A percentile compares a stretch with the other conserved stretches of the same genome.
phyloP scores from a whole-genome alignment of 2,888 invertebrate species.

The Ptychoptera contaminata region DNA sequence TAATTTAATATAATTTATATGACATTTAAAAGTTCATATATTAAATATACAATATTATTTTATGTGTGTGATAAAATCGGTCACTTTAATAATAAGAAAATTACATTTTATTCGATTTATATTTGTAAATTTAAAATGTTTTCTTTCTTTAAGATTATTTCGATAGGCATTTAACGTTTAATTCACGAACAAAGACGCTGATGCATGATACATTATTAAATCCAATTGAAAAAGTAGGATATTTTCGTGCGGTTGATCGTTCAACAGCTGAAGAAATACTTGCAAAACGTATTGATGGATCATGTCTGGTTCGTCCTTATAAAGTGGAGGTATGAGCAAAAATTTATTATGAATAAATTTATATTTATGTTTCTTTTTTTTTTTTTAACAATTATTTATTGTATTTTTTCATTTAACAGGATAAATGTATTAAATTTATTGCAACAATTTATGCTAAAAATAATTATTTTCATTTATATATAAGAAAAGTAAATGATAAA shows the following conservation, averaged over 20 bases:
- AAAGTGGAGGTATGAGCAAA: conserved; percentile 22
- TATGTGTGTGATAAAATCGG: too few species aligned
- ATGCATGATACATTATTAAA: too few species aligned
- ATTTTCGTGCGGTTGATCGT: conserved; percentile 26
- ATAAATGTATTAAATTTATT: conserved; percentile 25
- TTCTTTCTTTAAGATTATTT: too few species aligned
- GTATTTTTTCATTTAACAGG: conserved; percentile 13
- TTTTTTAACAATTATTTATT: background rate
- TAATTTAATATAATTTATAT: too few species aligned
- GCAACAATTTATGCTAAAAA: conserved; percentile 24
- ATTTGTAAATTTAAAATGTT: too few species aligned
- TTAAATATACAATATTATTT: too few species aligned
- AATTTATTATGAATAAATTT: background rate
- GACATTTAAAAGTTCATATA: too few species aligned
- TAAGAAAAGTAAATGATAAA: conserved; percentile 21
- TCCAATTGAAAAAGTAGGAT: conserved; percentile 24
- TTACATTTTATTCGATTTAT: too few species aligned
- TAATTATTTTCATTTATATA: conserved; percentile 26
- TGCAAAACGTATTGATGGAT: conserved; percentile 22
- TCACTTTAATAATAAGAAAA: too few species aligned
- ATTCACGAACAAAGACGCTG: background rate
- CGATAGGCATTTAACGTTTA: too few species aligned
- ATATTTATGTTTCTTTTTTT: background rate
- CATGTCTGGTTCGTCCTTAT: conserved; percentile 27
- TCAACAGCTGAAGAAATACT: conserved; percentile 22